phyloP scores from a whole-genome alignment of 1,140 invertebrate genomes.

The Micrasema minimum region DNA sequence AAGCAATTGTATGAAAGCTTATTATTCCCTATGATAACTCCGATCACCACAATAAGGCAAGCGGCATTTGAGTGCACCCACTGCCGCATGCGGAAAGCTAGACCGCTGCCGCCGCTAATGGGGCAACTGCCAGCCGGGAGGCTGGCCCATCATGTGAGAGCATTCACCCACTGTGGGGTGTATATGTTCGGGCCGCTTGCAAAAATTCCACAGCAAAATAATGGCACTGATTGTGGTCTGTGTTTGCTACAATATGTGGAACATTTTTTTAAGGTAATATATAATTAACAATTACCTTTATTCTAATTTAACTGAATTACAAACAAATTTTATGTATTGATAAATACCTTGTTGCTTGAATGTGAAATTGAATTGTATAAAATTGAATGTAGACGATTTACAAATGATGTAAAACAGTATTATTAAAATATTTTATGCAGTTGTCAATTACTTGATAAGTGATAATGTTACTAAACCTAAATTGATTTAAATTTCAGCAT shows the following conservation, averaged over 20 bases:
- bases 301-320: background rate
- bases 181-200: slow-evolving; percentile 56
- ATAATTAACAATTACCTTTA: background rate
- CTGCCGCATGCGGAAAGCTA: background rate
- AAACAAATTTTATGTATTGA: too few species aligned
- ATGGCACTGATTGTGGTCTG: slow-evolving; percentile 96
- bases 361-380: too few species aligned
- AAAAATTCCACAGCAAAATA: slow-evolving; percentile 95
- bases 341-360: too few species aligned
- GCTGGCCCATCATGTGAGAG: background rate
- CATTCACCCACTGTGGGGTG: slow-evolving; percentile 11
- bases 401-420: too few species aligned
- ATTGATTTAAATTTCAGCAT: slow-evolving; percentile 69
- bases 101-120: background rate
- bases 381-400: too few species aligned
- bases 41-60: too few species aligned
- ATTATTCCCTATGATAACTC: too few species aligned
- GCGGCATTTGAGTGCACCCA: background rate
- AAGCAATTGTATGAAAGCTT: too few species aligned
- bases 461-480: too few species aligned
- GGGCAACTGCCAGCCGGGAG: background rate
- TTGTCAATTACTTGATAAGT: too few species aligned
- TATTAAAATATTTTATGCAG: too few species aligned
- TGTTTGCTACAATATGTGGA: slow-evolving; percentile 97
- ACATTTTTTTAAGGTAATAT: slow-evolving; percentile 85